These are phyloP conservation scores for Propsilocerus akamusi DNA, from an alignment of 1,140 invertebrate species.

Conservation along the genomic window DNA sequence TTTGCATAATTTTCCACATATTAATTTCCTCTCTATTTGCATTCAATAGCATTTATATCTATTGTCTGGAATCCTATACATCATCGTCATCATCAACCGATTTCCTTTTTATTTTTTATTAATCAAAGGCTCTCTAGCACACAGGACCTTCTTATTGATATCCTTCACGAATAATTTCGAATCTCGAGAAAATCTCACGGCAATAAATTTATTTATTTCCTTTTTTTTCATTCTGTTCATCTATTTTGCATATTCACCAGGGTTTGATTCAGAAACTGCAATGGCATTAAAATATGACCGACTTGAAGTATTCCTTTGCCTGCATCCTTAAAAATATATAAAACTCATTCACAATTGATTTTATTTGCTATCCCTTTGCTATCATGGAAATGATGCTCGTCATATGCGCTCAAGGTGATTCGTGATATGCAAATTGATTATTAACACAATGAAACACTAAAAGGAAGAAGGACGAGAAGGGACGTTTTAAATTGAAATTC, in stretches of 20 bases:
- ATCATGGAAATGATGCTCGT: neutral
- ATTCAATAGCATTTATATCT: neutral
- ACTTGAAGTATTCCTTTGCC: no score
- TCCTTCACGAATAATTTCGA: neutral
- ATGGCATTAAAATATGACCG: neutral
- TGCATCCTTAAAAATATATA: no score
- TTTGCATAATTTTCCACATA: slow-evolving; percentile 4
- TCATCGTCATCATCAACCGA: neutral
- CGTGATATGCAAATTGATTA: slow-evolving; percentile 4
- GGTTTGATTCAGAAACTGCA: neutral
- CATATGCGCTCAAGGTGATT: slow-evolving; percentile 3
- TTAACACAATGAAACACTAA: neutral
- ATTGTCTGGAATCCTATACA: neutral
- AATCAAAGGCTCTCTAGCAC: neutral
- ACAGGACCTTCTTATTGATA: neutral
- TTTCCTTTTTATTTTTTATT: neutral
- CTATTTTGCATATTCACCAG: neutral
- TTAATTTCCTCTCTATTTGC: neutral
- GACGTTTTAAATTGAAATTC: no score
- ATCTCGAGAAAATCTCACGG: neutral
- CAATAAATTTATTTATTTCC: slow-evolving; percentile 2
- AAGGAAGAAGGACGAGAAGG: neutral
- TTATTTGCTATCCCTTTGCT: slow-evolving; percentile 1
- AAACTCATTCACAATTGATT: neutral
- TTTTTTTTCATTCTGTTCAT: neutral